phyloP scores from a whole-genome alignment of 2,888 invertebrate genomes.

The Alloscopus bannaensis region DNA sequence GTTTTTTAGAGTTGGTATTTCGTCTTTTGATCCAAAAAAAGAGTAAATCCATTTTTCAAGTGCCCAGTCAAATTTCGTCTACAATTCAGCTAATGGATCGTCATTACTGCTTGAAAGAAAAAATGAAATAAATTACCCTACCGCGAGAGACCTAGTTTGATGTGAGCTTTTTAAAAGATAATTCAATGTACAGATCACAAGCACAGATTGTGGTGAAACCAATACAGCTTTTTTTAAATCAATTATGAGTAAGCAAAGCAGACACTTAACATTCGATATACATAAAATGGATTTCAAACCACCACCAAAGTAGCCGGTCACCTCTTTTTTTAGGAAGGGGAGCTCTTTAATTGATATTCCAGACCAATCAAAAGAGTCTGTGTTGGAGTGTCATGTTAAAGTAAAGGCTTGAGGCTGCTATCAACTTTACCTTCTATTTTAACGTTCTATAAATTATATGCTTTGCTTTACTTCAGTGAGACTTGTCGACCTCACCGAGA shows the following conservation, averaged over 20 bases:
- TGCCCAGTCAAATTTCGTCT: not conserved
- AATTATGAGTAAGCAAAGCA: not conserved
- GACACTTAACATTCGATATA: too few species aligned
- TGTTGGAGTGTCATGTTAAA: slow-evolving; percentile 48
- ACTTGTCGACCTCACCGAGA: not conserved
- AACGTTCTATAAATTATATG: too few species aligned
- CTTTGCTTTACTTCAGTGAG: too few species aligned
- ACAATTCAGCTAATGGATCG: not conserved
- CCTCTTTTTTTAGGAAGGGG: not conserved
- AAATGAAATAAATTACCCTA: slow-evolving; percentile 6
- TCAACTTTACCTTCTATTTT: too few species aligned
- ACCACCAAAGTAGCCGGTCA: not conserved
- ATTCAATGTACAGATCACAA: too few species aligned
- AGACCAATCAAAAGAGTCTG: slow-evolving; percentile 26
- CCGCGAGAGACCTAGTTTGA: too few species aligned
- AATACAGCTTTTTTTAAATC: not conserved
- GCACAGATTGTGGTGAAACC: too few species aligned
- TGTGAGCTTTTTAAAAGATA: too few species aligned
- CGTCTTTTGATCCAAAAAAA: too few species aligned
- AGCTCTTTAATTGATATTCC: slow-evolving; percentile 52
- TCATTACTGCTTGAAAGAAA: slow-evolving; percentile 14
- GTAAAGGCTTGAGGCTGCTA: too few species aligned
- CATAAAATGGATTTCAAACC: slow-evolving; percentile 25
- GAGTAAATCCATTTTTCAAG: too few species aligned
- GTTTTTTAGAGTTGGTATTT: too few species aligned